Evolutionary conservation across 2,113 vertebrate species (phyloP).

Genomic region (Saguinus imperator): DNA sequence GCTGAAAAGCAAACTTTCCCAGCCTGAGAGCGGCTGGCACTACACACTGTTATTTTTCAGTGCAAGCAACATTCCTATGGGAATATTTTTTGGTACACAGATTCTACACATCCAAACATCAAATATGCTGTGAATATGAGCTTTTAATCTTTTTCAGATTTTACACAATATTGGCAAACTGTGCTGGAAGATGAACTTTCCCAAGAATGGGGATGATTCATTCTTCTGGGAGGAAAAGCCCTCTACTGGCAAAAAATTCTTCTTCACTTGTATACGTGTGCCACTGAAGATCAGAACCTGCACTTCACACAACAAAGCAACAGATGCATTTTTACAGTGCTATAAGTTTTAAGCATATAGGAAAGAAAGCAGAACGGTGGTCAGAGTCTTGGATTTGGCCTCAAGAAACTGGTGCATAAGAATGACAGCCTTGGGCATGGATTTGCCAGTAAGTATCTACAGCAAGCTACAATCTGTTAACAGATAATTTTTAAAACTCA

Average conservation of each 20-base stretch:
- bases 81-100: conserved; percentile 59
- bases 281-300: neutral
- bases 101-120: conserved; percentile 51
- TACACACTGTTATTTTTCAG: conserved; percentile 32
- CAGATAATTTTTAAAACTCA: neutral
- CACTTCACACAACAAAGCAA: neutral
- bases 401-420: neutral
- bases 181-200: conserved; percentile 57
- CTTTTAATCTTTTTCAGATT: conserved; percentile 23
- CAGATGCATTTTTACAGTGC: neutral
- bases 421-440: neutral
- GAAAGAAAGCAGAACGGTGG: neutral
- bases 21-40: conserved; percentile 50
- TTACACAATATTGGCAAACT: conserved; percentile 37
- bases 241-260: neutral
- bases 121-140: conserved; percentile 46
- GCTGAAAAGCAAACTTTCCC: conserved; percentile 71
- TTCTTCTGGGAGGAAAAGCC: conserved; percentile 38
- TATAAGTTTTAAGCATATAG: neutral
- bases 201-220: conserved; percentile 50
- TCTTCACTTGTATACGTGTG: neutral
- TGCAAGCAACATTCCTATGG: conserved; percentile 50
- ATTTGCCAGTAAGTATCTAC: neutral
- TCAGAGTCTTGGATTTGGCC: neutral
- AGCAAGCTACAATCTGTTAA: neutral